Evolutionary conservation across 2,888 invertebrate species (phyloP), one percentile per base, ranked within the genome.

Genomic region (Pemphredon lugubris): DNA sequence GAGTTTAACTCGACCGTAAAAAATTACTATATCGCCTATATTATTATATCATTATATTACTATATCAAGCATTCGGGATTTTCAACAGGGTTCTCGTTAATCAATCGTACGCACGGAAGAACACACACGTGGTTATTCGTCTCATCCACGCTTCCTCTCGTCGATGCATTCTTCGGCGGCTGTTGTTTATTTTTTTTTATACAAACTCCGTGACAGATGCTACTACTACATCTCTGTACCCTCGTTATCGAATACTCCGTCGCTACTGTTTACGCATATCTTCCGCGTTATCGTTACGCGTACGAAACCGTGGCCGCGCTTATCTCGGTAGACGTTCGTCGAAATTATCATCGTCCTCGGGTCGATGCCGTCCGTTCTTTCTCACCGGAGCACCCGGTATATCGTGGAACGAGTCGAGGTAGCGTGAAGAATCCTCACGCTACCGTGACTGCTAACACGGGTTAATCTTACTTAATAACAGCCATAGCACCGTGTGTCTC

Each of bases 391-490:
- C 79, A 79, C 79, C 74, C 81, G 71, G 66, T 79, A 64, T 32
- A 53, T 58, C 47, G 45, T 30, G 45, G 72, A 61, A 50, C 68
- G 59, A 61, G 57, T 7, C 57, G 58, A 55, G 60, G 65, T 53
- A 79, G 66, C 70, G 73, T 73, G 73, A 77, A 73, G 77, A 70
- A 68, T 68, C 70, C 68, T 79, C 68, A 71, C 77, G 81, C 74
- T 71, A 74, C 73, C 74, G 68, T 74, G 77, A 80, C 79, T 77
- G 81, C 81, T 74, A 79, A 79, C 81, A 77, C 71, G 77, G 71
- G 66, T 79, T 79, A 79, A 80, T 79, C 79, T 80, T 63, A 64
- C 80, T 78, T 79, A 79, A 79, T 79, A 79, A 79, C 77, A 77
- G 68, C 48, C 65, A 64, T 53, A 44, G 58, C 65, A 57, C 54